These are phyloP conservation scores for Halichoerus grypus DNA, from an alignment of 2,113 vertebrate species.

Conservation along the genomic window DNA sequence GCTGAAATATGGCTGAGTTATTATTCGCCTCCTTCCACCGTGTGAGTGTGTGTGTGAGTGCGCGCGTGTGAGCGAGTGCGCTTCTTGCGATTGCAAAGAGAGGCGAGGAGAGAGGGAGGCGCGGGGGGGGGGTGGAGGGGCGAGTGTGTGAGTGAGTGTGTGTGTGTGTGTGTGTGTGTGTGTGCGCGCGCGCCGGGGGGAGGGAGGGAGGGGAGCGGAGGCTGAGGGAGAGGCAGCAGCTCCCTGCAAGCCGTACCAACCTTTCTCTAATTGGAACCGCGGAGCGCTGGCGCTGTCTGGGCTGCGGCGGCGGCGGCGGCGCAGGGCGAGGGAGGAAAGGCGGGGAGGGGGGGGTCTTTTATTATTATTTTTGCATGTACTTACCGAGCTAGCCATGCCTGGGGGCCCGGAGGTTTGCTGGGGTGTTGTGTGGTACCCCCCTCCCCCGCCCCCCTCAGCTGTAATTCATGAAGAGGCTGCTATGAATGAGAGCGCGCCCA, in stretches of 20 bases:
- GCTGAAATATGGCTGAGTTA: slow-evolving; percentile 84
- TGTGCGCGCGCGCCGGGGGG: slow-evolving; percentile 23
- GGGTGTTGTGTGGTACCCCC: slow-evolving; percentile 82
- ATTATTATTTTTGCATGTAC: slow-evolving; percentile 86
- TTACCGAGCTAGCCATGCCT: slow-evolving; percentile 97
- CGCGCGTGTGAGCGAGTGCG: slow-evolving; percentile 77
- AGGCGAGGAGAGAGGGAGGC: slow-evolving; percentile 56
- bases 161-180: neutral
- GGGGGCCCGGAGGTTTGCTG: slow-evolving; percentile 88
- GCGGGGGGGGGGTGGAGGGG: slow-evolving; percentile 43
- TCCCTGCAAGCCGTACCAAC: slow-evolving; percentile 78
- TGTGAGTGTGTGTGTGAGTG: slow-evolving; percentile 47
- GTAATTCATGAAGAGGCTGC: slow-evolving; percentile 92
- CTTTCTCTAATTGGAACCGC: slow-evolving; percentile 80
- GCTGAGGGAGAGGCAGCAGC: slow-evolving; percentile 68
- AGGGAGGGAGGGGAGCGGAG: slow-evolving; percentile 48
- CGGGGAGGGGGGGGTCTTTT: slow-evolving; percentile 37
- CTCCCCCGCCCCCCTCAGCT: slow-evolving; percentile 83
- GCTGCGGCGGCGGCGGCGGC: slow-evolving; percentile 64
- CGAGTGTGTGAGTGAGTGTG: slow-evolving; percentile 56
- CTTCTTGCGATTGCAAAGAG: slow-evolving; percentile 78
- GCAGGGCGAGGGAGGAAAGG: slow-evolving; percentile 29
- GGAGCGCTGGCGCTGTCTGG: slow-evolving; percentile 76
- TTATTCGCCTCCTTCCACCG: slow-evolving; percentile 83
- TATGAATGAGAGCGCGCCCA: slow-evolving; percentile 85